A percentile compares a stretch with the other conserved stretches of the same genome.
phyloP scores from a whole-genome alignment of 2,888 invertebrate species.

The Polymixis flavicincta region DNA sequence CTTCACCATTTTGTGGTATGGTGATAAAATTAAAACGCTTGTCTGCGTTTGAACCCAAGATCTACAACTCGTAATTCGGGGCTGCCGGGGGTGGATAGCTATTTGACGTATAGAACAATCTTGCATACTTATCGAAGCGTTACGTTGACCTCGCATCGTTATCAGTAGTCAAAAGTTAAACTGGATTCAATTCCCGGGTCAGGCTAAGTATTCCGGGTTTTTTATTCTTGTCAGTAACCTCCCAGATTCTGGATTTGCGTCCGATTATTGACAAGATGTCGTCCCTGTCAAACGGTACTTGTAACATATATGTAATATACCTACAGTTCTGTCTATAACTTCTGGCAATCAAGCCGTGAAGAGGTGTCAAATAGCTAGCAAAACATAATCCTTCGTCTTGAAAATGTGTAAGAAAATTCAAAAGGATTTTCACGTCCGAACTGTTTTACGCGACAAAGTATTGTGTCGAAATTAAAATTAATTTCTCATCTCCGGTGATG shows the following conservation, averaged over 20 bases:
- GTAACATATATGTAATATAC: not conserved
- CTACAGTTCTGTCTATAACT: not conserved
- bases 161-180: not conserved
- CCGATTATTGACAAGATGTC: not conserved
- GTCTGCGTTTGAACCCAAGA: no score
- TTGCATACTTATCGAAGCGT: not conserved
- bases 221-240: no score
- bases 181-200: not conserved
- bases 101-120: not conserved
- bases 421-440: constrained; percentile 20
- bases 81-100: not conserved
- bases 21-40: no score
- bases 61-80: no score
- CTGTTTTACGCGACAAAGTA: constrained; percentile 31
- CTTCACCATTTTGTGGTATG: no score
- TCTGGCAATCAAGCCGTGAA: not conserved
- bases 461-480: constrained; percentile 28
- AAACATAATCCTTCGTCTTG: not conserved
- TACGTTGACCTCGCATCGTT: not conserved
- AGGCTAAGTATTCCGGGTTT: no score
- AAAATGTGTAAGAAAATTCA: constrained; percentile 22
- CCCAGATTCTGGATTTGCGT: not conserved
- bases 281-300: not conserved
- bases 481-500: constrained; percentile 56
- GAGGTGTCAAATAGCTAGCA: not conserved